phyloP scores from a whole-genome alignment of 2,113 vertebrate genomes.

The Tor tambroides region DNA sequence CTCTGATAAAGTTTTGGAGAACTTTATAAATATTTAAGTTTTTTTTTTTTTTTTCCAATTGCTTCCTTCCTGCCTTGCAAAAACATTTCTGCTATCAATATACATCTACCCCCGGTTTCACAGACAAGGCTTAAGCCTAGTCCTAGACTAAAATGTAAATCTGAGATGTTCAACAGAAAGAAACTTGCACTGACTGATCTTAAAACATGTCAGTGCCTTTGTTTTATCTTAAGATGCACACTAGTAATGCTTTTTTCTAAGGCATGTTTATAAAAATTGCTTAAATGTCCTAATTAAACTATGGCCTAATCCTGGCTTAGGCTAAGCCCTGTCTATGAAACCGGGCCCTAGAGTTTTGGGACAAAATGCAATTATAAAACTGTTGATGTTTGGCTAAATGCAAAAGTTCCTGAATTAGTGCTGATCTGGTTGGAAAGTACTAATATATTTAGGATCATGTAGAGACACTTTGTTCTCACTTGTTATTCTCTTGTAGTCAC shows the following conservation, averaged over 20 bases:
- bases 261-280: too few species aligned
- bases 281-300: too few species aligned
- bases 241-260: too few species aligned
- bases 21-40: background rate
- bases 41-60: background rate
- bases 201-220: too few species aligned
- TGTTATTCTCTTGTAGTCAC: background rate
- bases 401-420: background rate
- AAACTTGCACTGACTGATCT: too few species aligned
- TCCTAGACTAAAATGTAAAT: too few species aligned
- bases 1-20: background rate
- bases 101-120: too few species aligned
- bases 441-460: background rate
- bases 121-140: too few species aligned
- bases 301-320: too few species aligned
- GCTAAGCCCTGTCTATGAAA: too few species aligned
- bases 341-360: background rate
- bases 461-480: background rate
- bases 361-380: slow-evolving; percentile 13
- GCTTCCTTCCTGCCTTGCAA: background rate
- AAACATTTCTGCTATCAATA: background rate
- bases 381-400: background rate
- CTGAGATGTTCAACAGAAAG: too few species aligned
- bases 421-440: background rate
- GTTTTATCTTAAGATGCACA: too few species aligned